These are phyloP conservation scores for Mactra quadrangularis DNA, from an alignment of 1,140 invertebrate genomes.

Conservation along the genomic window DNA sequence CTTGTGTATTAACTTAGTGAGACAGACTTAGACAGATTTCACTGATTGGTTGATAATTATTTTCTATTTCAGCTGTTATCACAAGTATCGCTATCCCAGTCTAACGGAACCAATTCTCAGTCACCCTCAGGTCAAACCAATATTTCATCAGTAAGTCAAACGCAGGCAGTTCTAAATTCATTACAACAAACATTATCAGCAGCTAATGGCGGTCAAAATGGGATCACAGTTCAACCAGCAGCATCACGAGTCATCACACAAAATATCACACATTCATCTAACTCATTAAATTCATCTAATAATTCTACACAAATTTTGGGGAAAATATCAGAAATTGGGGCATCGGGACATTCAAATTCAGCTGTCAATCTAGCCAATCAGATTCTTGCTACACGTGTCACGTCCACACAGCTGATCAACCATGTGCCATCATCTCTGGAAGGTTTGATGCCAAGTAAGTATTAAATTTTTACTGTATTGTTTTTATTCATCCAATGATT, in stretches of 20 bases:
- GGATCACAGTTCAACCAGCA: conserved; percentile 56
- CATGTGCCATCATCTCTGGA: conserved; percentile 62
- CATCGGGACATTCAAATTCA: conserved; percentile 44
- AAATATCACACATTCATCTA: conserved; percentile 22
- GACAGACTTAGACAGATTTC: background rate
- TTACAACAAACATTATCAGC: conserved; percentile 55
- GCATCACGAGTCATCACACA: conserved; percentile 44
- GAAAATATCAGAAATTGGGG: conserved; percentile 58
- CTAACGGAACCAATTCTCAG: conserved; percentile 19
- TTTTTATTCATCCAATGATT: too few relatives aligned
- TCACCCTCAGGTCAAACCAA: conserved; percentile 38
- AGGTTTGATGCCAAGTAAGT: conserved; percentile 77
- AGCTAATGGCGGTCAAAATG: conserved; percentile 44
- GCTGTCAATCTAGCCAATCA: conserved; percentile 56
- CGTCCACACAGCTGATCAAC: conserved; percentile 56
- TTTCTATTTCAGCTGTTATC: conserved; percentile 53
- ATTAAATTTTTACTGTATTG: background rate
- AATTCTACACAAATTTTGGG: conserved; percentile 30
- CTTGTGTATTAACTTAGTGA: background rate
- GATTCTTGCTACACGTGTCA: conserved; percentile 53
- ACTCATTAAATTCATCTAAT: conserved; percentile 28
- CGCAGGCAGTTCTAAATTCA: conserved; percentile 49
- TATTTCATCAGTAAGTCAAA: conserved; percentile 29
- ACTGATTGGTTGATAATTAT: too few relatives aligned
- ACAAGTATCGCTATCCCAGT: conserved; percentile 54